Evolutionary conservation across 64 coral and sea anemone species (phyloP).

Genomic region (Platygyra sinensis): DNA sequence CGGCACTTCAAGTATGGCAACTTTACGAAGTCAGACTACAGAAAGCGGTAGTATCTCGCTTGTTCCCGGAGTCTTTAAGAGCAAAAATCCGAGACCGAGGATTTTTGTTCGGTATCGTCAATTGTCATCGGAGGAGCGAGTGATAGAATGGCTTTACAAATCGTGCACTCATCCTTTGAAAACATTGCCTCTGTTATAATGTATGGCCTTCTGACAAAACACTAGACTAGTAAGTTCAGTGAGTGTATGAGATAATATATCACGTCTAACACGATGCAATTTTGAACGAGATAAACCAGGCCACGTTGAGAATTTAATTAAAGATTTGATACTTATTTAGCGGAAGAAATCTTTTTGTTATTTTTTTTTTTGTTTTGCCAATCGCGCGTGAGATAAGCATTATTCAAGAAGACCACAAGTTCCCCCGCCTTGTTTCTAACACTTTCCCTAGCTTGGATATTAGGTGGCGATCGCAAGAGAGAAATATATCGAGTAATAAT

Average conservation of each 20-base stretch:
- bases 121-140: slow-evolving; percentile 54
- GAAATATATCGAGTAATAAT: too few relatives aligned
- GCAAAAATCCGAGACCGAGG: slow-evolving; percentile 62
- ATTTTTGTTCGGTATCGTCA: slow-evolving; percentile 73
- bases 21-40: not conserved
- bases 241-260: too few relatives aligned
- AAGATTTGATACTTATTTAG: not conserved
- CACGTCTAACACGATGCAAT: too few relatives aligned
- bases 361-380: not conserved
- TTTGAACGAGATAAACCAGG: too few relatives aligned
- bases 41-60: slow-evolving; percentile 56
- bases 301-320: too few relatives aligned
- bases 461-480: too few relatives aligned
- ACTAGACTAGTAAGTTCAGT: not conserved
- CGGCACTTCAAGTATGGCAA: not conserved
- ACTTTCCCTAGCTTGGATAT: too few relatives aligned
- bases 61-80: slow-evolving; percentile 55
- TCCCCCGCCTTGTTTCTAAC: not conserved
- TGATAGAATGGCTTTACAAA: slow-evolving; percentile 59
- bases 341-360: not conserved
- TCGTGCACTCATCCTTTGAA: slow-evolving; percentile 61
- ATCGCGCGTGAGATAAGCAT: not conserved
- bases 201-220: not conserved
- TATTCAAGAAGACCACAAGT: not conserved
- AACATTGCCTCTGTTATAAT: slow-evolving; percentile 56